Evolutionary conservation across 2,113 vertebrate genomes (phyloP).

Genomic region (Carettochelys insculpta): DNA sequence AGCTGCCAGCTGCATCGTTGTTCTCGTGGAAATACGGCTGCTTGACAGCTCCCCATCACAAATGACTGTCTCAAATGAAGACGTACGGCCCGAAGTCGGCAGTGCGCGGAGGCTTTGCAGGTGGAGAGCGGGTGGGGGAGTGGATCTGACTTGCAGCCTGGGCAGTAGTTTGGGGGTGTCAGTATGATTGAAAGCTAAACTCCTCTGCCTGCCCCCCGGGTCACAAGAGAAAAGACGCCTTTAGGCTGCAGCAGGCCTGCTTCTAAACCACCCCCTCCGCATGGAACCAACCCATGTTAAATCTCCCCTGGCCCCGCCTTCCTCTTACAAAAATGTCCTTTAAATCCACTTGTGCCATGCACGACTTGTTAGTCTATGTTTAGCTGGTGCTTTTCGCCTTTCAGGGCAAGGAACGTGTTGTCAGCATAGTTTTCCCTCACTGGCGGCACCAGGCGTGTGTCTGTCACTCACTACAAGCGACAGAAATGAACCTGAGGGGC

Average conservation of each 20-base stretch:
- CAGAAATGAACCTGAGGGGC: neutral
- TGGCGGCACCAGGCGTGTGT: neutral
- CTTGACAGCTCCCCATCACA: neutral
- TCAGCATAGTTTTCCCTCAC: neutral
- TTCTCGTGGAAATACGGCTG: neutral
- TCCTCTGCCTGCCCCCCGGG: slow-evolving; percentile 71
- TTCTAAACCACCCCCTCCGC: neutral
- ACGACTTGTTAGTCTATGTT: too few relatives aligned
- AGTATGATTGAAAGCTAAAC: slow-evolving; percentile 77
- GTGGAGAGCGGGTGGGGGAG: neutral
- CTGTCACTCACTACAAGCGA: neutral
- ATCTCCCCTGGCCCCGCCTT: neutral
- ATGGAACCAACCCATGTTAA: neutral
- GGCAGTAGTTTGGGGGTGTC: slow-evolving; percentile 68
- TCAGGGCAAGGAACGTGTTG: neutral
- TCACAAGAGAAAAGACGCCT: slow-evolving; percentile 38
- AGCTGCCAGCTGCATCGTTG: neutral
- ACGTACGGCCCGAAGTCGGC: neutral
- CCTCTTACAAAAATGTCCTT: neutral
- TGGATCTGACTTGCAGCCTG: neutral
- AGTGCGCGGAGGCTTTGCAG: neutral
- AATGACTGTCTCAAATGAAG: slow-evolving; percentile 11
- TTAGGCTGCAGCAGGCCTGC: neutral
- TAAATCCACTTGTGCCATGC: neutral
- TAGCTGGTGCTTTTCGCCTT: neutral